These are phyloP conservation scores for Progne subis DNA, from an alignment of 2,113 vertebrate species.

Conservation along the genomic window DNA sequence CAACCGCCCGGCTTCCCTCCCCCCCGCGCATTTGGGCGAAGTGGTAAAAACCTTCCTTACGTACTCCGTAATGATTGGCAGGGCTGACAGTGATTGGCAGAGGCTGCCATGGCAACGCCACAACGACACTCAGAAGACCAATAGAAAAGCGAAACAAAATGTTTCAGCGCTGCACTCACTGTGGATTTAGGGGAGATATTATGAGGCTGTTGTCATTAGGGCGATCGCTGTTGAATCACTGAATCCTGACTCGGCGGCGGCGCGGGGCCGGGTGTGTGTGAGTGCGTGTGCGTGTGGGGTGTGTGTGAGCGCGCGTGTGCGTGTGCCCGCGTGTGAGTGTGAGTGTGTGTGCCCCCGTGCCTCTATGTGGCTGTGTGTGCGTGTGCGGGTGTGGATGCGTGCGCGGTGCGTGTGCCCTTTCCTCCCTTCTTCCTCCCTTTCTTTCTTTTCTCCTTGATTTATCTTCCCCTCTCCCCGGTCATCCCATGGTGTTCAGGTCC, in stretches of 20 bases:
- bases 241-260: constrained; percentile 88
- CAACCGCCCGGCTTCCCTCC: constrained; percentile 63
- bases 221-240: constrained; percentile 98
- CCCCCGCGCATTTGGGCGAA: constrained; percentile 79
- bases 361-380: constrained; percentile 80
- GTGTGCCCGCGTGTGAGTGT: constrained; percentile 58
- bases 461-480: constrained; percentile 87
- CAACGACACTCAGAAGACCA: constrained; percentile 99
- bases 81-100: constrained; percentile 99
- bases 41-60: constrained; percentile 96
- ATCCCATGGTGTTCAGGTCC: constrained; percentile 99
- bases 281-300: constrained; percentile 55
- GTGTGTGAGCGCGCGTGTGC: constrained; percentile 33
- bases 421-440: constrained; percentile 72
- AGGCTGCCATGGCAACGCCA: constrained; percentile 96
- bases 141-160: constrained; percentile 99
- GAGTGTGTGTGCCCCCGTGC: constrained; percentile 73
- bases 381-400: constrained; percentile 79
- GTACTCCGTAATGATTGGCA: constrained; percentile 99
- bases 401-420: constrained; percentile 76
- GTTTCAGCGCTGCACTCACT: constrained; percentile 99
- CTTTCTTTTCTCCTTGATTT: constrained; percentile 73
- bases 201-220: constrained; percentile 99
- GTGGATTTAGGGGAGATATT: constrained; percentile 99
- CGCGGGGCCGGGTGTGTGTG: constrained; percentile 69